Conservation (phyloP, 2,888 invertebrate genomes). For the Mythimna albipuncta region DNA sequence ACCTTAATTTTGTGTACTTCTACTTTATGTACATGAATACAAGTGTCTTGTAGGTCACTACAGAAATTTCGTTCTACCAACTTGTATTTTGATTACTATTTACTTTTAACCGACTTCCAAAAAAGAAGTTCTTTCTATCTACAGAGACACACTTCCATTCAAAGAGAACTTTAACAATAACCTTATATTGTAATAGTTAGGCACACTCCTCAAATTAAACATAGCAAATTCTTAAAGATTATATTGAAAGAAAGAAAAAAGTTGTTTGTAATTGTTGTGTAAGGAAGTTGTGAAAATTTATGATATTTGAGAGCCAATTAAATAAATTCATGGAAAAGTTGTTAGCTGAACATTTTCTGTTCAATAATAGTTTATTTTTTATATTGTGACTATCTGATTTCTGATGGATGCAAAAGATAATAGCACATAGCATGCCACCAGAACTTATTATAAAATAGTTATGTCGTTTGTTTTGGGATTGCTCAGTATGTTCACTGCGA, state of each 20-base stretch:
- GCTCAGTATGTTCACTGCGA: background rate
- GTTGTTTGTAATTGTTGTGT: conserved; percentile 32
- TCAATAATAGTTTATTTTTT: conserved; percentile 24
- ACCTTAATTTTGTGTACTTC: conserved; percentile 11
- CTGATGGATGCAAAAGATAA: conserved; percentile 25
- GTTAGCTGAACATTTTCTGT: conserved; percentile 5
- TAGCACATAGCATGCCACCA: conserved; percentile 11
- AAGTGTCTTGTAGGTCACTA: conserved; percentile 14
- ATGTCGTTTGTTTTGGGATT: conserved; percentile 24
- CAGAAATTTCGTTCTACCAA: background rate
- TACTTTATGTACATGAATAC: conserved; percentile 8
- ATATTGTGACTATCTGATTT: conserved; percentile 31
- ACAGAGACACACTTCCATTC: conserved; percentile 1
- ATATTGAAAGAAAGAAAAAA: background rate
- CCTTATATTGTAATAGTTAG: background rate
- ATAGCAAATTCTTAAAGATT: background rate
- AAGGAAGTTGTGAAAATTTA: conserved; percentile 17
- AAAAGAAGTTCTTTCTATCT: background rate
- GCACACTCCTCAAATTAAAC: conserved; percentile 26
- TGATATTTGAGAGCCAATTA: conserved; percentile 7
- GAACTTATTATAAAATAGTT: background rate
- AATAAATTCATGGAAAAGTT: background rate
- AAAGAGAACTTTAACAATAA: background rate
- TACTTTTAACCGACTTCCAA: too few species aligned
- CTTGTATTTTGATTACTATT: background rate